phyloP scores from a whole-genome alignment of 2,113 vertebrate genomes.

The Nycticebus coucang region DNA sequence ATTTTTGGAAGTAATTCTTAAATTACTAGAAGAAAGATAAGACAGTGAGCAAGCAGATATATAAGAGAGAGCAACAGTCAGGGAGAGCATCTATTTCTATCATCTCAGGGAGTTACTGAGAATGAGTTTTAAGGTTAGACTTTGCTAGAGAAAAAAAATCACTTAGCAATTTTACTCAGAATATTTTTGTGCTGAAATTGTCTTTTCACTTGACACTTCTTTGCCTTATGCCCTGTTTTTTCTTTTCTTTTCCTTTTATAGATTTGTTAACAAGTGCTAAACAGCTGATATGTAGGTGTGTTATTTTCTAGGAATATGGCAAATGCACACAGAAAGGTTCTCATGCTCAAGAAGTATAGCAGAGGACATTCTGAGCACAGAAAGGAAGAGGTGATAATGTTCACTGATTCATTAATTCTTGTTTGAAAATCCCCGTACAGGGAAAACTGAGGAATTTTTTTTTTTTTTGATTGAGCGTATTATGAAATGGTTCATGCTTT shows the following conservation, averaged over 20 bases:
- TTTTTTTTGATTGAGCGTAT: background rate
- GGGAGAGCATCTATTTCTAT: background rate
- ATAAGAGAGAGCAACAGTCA: background rate
- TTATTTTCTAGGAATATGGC: background rate
- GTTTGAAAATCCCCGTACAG: background rate
- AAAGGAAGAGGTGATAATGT: background rate
- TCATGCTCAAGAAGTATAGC: background rate
- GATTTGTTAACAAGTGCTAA: background rate
- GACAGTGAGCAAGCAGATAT: background rate
- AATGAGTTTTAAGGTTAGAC: background rate
- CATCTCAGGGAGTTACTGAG: background rate
- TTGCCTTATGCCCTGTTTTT: background rate
- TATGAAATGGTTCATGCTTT: background rate
- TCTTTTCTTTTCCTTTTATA: background rate
- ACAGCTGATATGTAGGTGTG: background rate
- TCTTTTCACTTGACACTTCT: background rate
- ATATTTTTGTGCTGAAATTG: slow-evolving; percentile 13
- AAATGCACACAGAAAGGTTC: background rate
- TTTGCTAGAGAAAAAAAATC: background rate
- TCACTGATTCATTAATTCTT: background rate
- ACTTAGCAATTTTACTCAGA: background rate
- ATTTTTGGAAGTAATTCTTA: background rate
- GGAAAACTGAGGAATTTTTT: background rate
- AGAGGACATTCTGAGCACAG: background rate
- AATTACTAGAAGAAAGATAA: background rate